Base-by-base conservation (phyloP, 1,140 invertebrate genomes). In the Epicauta chinensis region DNA sequence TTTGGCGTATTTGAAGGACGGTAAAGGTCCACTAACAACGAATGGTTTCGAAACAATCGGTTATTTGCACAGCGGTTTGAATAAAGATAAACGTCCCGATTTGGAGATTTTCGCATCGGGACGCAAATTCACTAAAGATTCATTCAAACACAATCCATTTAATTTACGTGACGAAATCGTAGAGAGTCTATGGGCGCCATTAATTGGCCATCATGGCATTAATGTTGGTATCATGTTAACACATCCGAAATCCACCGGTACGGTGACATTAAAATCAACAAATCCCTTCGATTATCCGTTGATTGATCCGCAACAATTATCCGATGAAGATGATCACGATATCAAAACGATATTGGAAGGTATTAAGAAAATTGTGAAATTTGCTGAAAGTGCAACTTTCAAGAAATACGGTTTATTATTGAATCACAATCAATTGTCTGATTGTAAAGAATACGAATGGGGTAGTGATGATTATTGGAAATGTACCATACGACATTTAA, bases 401-500 rank as follows among this genome's bases (percentile, higher is more conserved):
- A n/a, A n/a, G n/a, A n/a, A n/a, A n/a, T n/a, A n/a, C n/a, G n/a
- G n/a, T n/a, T n/a, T n/a, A n/a, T n/a, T n/a, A n/a, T 35, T 29
- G 64, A 3, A 71, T 67, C 12, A 40, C 39, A 63, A 63, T 15
- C 53, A 77, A 31, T 77, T 73, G 13, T n/a, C n/a, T n/a, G 76
- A 73, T 1, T 81, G 79, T 60, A 65, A 72, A 47, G 6, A 62
- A 1, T 60, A 56, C 14, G 23, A 41, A 3, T 71, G 71, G 47
- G 69, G 69, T 17, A 72, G 73, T 0, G 78, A 81, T 53, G 64
- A 75, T 2, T 91, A 90, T 58, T 89, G 87, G 83, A 73, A 77
- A 30, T 91, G 89, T 61, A 80, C 82, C 11, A 70, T 86, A 0
- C 73, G 77, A 16, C 75, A 79, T 42, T 75, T 86, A 10, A 82